Evolutionary conservation across 92 coral and sea anemone species (phyloP).

Genomic region (Zoanthus gigantus): DNA sequence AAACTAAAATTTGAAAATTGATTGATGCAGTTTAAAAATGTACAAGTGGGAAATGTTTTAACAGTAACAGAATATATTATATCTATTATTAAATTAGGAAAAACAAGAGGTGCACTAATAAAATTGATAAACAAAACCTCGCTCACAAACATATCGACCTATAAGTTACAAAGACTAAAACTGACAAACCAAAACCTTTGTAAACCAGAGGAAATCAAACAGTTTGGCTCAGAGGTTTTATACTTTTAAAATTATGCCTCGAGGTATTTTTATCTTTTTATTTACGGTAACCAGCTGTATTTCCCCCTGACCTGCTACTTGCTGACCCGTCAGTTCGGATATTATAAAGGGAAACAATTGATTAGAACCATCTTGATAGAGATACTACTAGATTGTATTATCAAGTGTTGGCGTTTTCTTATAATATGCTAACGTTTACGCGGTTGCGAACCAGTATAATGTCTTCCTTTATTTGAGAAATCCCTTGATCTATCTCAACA

Average conservation of each 20-base stretch:
- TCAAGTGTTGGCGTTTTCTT: slow-evolving; percentile 31
- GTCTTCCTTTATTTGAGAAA: slow-evolving; percentile 21
- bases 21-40: not conserved
- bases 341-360: slow-evolving; percentile 38
- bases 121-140: not conserved
- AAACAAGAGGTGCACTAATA: slow-evolving; percentile 21
- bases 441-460: not conserved
- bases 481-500: not conserved
- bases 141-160: not conserved
- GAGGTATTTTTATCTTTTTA: slow-evolving; percentile 7
- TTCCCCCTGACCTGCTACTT: slow-evolving; percentile 11
- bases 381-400: slow-evolving; percentile 31
- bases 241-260: not conserved
- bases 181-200: not conserved
- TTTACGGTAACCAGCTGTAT: slow-evolving; percentile 9
- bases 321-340: slow-evolving; percentile 27
- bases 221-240: not conserved
- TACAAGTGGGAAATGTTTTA: not conserved
- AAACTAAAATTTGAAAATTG: not conserved
- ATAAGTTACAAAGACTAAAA: not conserved
- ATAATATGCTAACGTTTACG: not conserved
- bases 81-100: not conserved
- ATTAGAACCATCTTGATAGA: slow-evolving; percentile 31
- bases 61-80: not conserved
- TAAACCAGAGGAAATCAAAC: slow-evolving; percentile 27